Evolutionary conservation across 2,797 vertebrate genomes (phyloP).

Genomic region (Scolopax bukidnonensis): DNA sequence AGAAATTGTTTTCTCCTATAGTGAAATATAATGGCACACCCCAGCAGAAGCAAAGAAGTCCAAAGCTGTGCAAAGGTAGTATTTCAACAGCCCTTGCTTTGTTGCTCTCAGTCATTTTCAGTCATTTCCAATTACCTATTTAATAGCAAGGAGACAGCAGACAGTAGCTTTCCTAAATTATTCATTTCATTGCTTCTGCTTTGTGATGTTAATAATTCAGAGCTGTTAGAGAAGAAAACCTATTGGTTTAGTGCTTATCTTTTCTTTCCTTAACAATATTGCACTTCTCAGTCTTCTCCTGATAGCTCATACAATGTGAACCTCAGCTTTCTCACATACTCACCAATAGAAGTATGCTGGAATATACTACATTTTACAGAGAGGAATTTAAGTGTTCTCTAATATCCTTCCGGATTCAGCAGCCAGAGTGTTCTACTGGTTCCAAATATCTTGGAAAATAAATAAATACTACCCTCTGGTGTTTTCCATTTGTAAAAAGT

Average conservation of each 20-base stretch:
- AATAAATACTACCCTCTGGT: conserved; percentile 77
- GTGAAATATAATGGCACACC: background rate
- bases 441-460: conserved; percentile 42
- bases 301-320: background rate
- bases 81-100: background rate
- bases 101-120: background rate
- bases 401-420: background rate
- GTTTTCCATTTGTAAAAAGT: conserved; percentile 63
- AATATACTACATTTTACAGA: background rate
- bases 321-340: background rate
- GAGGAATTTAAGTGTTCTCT: background rate
- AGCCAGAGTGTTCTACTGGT: background rate
- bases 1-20: background rate
- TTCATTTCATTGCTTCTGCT: conserved; percentile 41
- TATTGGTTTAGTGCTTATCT: background rate
- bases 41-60: background rate
- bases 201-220: conserved; percentile 61
- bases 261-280: background rate
- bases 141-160: conserved; percentile 24
- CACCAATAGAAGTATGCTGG: background rate
- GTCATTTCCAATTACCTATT: background rate
- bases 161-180: conserved; percentile 49
- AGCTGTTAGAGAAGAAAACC: background rate
- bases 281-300: background rate
- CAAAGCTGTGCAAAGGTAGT: background rate